Percentiles rank a stretch among this genome's conserved stretches.
These are phyloP conservation scores for Coreius guichenoti DNA, from an alignment of 2,797 vertebrate genomes.

Conservation along the genomic window DNA sequence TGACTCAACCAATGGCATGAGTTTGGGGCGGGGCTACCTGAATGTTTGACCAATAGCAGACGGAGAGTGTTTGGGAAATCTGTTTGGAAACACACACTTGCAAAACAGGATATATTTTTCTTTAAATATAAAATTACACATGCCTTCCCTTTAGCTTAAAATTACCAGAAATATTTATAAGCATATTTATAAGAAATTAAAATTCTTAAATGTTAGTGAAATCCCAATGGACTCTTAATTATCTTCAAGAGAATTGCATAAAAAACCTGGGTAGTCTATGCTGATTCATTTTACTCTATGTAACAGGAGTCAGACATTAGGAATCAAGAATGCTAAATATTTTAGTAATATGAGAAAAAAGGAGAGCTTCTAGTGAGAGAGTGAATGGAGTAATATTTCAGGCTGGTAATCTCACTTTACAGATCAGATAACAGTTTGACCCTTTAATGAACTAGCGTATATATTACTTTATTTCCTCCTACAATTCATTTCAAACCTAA, in stretches of 20 bases:
- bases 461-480: slow-evolving; percentile 27
- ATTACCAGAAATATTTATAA: background rate
- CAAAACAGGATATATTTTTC: background rate
- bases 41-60: background rate
- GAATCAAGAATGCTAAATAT: slow-evolving; percentile 17
- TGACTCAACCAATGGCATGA: background rate
- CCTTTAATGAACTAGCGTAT: slow-evolving; percentile 2
- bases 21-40: background rate
- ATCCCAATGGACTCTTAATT: background rate
- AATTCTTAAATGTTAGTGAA: background rate
- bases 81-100: background rate
- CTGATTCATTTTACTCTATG: slow-evolving; percentile 3
- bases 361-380: background rate
- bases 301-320: background rate
- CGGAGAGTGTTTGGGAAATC: background rate
- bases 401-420: slow-evolving; percentile 11
- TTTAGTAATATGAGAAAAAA: slow-evolving; percentile 11
- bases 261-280: background rate
- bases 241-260: background rate
- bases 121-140: background rate
- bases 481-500: slow-evolving; percentile 13
- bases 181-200: background rate
- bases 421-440: slow-evolving; percentile 11
- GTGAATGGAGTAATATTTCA: slow-evolving; percentile 21
- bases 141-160: background rate